Base-by-base conservation (phyloP, 2,113 vertebrate species). In the Calyptommatus sinebrachiatus region DNA sequence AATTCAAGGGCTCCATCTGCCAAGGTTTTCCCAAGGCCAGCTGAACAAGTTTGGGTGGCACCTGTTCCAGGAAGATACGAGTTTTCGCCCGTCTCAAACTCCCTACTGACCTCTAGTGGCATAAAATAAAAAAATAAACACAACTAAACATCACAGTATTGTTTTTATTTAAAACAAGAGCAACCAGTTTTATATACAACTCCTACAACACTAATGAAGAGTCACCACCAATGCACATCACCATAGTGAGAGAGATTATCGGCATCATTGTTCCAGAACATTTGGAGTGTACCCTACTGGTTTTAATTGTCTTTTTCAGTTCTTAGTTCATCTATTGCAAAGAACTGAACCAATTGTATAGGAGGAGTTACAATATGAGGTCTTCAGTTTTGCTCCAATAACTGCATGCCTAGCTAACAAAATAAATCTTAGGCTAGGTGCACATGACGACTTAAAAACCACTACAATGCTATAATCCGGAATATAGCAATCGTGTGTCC, bases 51-150 rank as follows among this genome's bases (percentile, higher is more conserved):
- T 4, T 5, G 14, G 2, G 7, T n/a, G 16, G 31, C 46, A 71
- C 45, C 24, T 3, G 45, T n/a, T 48, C 21, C 22, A 8, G 3
- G 21, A 61, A 61, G 10, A 18, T 1, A 61, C 1, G 45, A 46
- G 48, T 29, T 5, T 16, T n/a, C 50, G 24, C 5, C 41, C 53
- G 24, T 12, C 14, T 69, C 53, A 81, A 75, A 21, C 66, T 12
- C 10, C 12, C 8, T 62, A 48, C 66, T 81, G 73, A 69, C 79
- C 66, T 48, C 73, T 81, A 81, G 73, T 62, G 79, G 73, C n/a
- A 48, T 14, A 29, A 62, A 2, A 12, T 35, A 61, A 28, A 26
- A 53, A 57, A 57, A 48, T 26, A 8, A 31, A 28, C 11, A 65
- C 20, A 45, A 18, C 53, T 35, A 18, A 35, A n/a, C 61, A 78